Evolutionary conservation across 2,797 vertebrate species (phyloP), one percentile per base, ranked within the genome.

Genomic region (Glyptemys insculpta): DNA sequence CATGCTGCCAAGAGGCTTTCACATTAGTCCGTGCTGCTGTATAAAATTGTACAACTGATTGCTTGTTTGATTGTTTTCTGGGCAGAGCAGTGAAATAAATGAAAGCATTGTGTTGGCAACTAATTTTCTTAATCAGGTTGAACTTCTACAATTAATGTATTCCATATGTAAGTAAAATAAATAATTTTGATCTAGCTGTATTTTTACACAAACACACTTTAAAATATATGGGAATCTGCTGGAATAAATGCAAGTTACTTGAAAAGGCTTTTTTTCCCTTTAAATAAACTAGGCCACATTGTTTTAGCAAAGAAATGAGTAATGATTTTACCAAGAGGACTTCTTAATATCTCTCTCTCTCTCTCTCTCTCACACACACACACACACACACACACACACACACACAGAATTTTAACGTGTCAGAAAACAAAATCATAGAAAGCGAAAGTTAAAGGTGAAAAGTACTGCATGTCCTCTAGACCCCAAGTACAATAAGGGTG

Each of bases 1-100:
- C 87, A 90, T 94, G 92, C 89, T 96, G 76, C 91, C 89, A 91
- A 91, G 76, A 91, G 83, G 79, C 44, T 74, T 93, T 97, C 93
- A 59, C 87, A 85, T 85, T 72, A 87, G 86, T 92, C 86, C 93
- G 41, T 21, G 23, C 74, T 57, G 52, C 87, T 91, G 11, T 84
- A 88, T 88, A 86, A 94, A 95, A 52, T 91, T 87, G 91, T 76
- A 72, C 41, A 54, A 95, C n/a, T 86, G 47, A 94, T 91, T 91
- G 2, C 31, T 92, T 94, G 2, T 90, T 92, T 94, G 94, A 89
- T 95, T 52, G 6, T 54, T 95, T 95, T 90, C 76, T 91, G 41
- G 83, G 31, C 29, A 83, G 53, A 56, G 18, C 76, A 8, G n/a
- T 37, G 88, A 92, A 95, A 9, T 14, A 19, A 97, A 92, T 19